Evolutionary conservation across 2,797 vertebrate genomes (phyloP).

Genomic region (Tenualosa ilisha): DNA sequence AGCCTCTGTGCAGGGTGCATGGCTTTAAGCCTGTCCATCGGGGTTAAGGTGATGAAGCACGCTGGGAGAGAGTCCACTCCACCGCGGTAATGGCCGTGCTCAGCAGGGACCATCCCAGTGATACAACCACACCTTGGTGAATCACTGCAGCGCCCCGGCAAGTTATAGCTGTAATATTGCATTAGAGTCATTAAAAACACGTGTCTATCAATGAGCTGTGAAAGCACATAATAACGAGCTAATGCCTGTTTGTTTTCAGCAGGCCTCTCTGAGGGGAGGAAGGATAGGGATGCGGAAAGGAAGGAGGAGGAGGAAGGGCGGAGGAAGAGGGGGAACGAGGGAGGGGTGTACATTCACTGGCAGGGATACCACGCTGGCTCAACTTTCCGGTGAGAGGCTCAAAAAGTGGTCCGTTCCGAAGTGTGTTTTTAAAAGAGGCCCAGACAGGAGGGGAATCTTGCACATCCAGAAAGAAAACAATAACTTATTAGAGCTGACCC

Average conservation of each 20-base stretch:
- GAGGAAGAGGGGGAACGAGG: not conserved
- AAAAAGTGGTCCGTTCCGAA: not conserved
- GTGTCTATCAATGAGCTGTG: constrained; percentile 51
- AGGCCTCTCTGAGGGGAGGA: not conserved
- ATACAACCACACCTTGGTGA: not conserved
- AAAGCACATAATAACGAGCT: constrained; percentile 45
- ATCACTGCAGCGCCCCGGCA: not conserved
- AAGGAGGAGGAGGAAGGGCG: not conserved
- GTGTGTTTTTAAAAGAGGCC: constrained; percentile 13
- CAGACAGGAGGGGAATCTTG: constrained; percentile 30
- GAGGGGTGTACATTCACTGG: constrained; percentile 24
- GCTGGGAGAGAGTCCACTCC: not conserved
- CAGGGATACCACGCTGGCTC: constrained; percentile 26
- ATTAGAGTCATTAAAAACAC: constrained; percentile 45
- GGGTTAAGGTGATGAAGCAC: constrained; percentile 31
- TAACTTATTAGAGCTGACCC: constrained; percentile 36
- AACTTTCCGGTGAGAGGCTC: not conserved
- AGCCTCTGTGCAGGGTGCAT: constrained; percentile 17
- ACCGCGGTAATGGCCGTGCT: not conserved
- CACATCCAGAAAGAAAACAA: constrained; percentile 38
- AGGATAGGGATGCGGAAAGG: constrained; percentile 15
- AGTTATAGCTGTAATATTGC: constrained; percentile 34
- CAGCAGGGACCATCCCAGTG: not conserved
- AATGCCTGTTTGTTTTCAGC: constrained; percentile 42
- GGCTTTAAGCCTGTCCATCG: constrained; percentile 31